Evolutionary conservation across 2,888 invertebrate species (phyloP), one percentile per base, ranked within the genome.

Genomic region (Cryptus viduatorius): DNA sequence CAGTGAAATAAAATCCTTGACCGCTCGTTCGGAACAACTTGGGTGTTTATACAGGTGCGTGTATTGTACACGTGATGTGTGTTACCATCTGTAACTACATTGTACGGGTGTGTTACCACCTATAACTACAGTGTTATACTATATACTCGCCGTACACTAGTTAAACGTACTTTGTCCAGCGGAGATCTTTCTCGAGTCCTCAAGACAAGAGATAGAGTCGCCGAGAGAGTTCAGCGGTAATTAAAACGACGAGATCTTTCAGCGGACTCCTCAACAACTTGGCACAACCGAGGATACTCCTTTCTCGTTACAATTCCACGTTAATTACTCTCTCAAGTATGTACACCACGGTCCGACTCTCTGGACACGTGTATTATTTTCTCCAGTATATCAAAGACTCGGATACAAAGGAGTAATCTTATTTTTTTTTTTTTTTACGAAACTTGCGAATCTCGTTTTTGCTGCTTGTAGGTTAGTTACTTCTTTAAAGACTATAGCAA

Each of bases 251-350:
- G 72, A 73, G 42, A 71, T 83, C 68, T 73, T 48, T 10, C 42
- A 42, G 31, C 42, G 37, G 37, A 46, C 59, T 59, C 59, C 14
- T 14, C 59, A 29, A 10, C 24, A 10, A 29, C 24, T 24, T 56
- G 24, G 10, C 19, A n/a, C 65, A 44, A 65, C 7, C 19, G 24
- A 29, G 24, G 42, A 59, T 37, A 59, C 67, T 64, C 65, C 65
- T 42, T 48, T 37, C 86, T 82, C 86, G 86, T 87, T 87, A 86
- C 85, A 82, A 88, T 88, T 89, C 88, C 88, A 73, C 82, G 86
- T 86, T 89, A 89, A 90, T 88, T 88, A 85, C 89, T 87, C 86
- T 83, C 84, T 87, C 83, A 68, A 67, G 79, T 69, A 71, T 53
- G 59, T 61, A 61, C 31, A 50, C n/a, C 61, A 67, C 75, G 12